phyloP scores from a whole-genome alignment of 2,888 invertebrate species.

The Ctena decussata region DNA sequence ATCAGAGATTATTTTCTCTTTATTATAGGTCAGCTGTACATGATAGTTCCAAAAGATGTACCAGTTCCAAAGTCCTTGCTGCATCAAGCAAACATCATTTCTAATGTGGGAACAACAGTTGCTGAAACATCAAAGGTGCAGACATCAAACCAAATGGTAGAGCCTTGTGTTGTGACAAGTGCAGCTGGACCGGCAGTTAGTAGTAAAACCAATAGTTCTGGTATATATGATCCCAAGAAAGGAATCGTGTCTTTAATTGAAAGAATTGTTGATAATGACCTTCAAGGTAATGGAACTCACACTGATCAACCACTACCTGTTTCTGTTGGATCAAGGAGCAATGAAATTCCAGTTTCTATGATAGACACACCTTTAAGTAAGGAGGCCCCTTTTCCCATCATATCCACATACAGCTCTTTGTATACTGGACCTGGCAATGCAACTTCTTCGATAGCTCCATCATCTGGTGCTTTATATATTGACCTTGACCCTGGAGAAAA shows the following conservation, averaged over 20 bases:
- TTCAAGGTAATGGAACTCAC: no score
- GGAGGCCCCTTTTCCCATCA: background rate
- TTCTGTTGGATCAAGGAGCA: no score
- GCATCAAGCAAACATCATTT: background rate
- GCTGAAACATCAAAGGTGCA: background rate
- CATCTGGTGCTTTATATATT: background rate
- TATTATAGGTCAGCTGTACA: background rate
- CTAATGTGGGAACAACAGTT: background rate
- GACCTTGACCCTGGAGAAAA: background rate
- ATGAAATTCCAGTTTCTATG: no score
- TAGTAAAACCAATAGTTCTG: background rate
- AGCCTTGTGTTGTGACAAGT: background rate
- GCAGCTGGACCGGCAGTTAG: background rate
- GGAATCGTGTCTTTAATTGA: background rate
- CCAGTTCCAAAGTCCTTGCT: background rate
- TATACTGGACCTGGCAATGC: background rate
- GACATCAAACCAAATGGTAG: background rate
- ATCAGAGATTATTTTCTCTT: no score
- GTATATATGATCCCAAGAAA: background rate
- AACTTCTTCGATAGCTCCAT: background rate
- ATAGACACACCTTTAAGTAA: background rate
- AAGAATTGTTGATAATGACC: background rate
- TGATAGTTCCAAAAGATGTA: background rate
- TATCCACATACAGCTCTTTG: background rate
- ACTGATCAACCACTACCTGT: no score